Base-by-base conservation (phyloP, 2,113 vertebrate genomes). In the Cygnus atratus region DNA sequence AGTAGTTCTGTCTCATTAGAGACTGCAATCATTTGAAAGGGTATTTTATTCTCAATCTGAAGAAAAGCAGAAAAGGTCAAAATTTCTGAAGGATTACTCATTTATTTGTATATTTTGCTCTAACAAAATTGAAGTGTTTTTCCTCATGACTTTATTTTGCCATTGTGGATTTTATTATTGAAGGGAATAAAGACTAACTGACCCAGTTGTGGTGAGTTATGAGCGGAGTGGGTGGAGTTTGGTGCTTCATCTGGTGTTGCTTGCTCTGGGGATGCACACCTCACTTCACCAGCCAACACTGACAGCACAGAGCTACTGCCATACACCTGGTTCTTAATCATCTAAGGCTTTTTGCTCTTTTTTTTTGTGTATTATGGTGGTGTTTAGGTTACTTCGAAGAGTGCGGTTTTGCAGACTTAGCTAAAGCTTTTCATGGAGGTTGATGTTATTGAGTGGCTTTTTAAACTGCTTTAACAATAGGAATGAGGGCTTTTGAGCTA, bases 1-100 rank as follows among this genome's bases (percentile, higher is more conserved):
- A 87, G 86, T n/a, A 78, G 44, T 24, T 92, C 91, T 87, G 77
- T 63, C 89, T 90, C 89, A 77, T 77, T 91, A 91, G 63, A 70
- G 84, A 20, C 48, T 22, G 61, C 68, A 71, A 20, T 81, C 65
- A 26, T 26, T 24, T 10, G 5, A 88, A 73, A 76, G 37, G 29
- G 44, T 44, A 31, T 90, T 80, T 92, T 84, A 62, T 20, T 84
- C 44, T 66, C 55, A 44, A 70, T 62, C 50, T 10, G 26, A 80
- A 90, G 54, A 61, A 85, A 89, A 88, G 71, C 44, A 67, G 90
- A 76, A 96, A 90, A 93, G 89, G 80, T 95, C 84, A 87, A 31
- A 5, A 28, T 72, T 87, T 95, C 77, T 57, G 20, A 87, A 61
- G 3, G 7, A 88, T 72, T 39, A 29, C 15, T 75, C 37, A 19